phyloP scores from a whole-genome alignment of 2,888 invertebrate genomes.

The Salpingus planirostris region DNA sequence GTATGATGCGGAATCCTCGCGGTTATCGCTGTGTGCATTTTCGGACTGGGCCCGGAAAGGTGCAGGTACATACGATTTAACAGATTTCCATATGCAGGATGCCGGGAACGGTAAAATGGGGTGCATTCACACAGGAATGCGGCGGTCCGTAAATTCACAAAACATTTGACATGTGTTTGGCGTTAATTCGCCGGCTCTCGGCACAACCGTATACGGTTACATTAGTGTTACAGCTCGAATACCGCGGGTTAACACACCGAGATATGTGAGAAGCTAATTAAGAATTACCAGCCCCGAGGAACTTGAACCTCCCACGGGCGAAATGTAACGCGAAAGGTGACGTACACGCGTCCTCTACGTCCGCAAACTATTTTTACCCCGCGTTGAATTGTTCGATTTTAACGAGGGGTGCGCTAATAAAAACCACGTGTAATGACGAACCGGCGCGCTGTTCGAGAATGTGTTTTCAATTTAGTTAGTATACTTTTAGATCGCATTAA shows the following conservation, averaged over 20 bases:
- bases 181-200: constrained; percentile 19
- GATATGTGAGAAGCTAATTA: constrained; percentile 16
- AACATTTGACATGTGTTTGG: constrained; percentile 25
- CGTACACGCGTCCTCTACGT: too few relatives aligned
- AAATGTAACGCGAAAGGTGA: too few relatives aligned
- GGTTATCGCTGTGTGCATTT: too few relatives aligned
- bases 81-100: constrained; percentile 20
- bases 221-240: constrained; percentile 15
- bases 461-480: constrained; percentile 16
- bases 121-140: constrained; percentile 15
- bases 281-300: too few relatives aligned
- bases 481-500: constrained; percentile 14
- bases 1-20: too few relatives aligned
- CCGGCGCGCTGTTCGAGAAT: constrained; percentile 8
- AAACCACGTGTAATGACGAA: constrained; percentile 2
- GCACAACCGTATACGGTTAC: constrained; percentile 19
- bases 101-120: constrained; percentile 15
- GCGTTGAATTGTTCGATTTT: too few relatives aligned
- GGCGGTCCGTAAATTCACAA: constrained; percentile 21
- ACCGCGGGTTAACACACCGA: constrained; percentile 10
- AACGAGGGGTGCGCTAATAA: too few relatives aligned
- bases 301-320: too few relatives aligned
- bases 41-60: constrained; percentile 2
- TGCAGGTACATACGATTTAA: constrained; percentile 18
- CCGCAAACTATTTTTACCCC: too few relatives aligned